These are phyloP conservation scores for Rhinogobio ventralis DNA, from an alignment of 2,797 vertebrate genomes.

Conservation along the genomic window DNA sequence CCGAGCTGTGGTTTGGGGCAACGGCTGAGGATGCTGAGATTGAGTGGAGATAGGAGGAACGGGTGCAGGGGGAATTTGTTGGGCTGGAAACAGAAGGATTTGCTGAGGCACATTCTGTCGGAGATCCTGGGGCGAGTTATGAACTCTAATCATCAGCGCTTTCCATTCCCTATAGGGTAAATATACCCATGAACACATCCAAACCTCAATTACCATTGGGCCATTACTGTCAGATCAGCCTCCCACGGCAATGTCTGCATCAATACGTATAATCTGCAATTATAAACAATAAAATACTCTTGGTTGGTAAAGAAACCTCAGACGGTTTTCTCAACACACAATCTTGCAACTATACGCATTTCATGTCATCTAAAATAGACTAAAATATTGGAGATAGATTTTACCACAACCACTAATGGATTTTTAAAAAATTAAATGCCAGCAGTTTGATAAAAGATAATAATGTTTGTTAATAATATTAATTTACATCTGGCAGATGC, in stretches of 20 bases:
- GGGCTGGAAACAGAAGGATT: slow-evolving; percentile 64
- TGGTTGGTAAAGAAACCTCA: slow-evolving; percentile 14
- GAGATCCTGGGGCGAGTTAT: slow-evolving; percentile 27
- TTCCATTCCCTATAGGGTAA: slow-evolving; percentile 33
- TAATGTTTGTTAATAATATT: not conserved
- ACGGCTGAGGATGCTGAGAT: slow-evolving; percentile 33
- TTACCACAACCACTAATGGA: not conserved
- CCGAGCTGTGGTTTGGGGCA: slow-evolving; percentile 29
- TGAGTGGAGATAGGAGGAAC: slow-evolving; percentile 17
- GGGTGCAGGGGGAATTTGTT: slow-evolving; percentile 19
- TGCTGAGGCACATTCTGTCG: slow-evolving; percentile 24
- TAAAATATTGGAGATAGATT: not conserved
- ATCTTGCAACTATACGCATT: not conserved
- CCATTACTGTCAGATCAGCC: slow-evolving; percentile 28
- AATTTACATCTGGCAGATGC: too few relatives aligned
- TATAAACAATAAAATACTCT: slow-evolving; percentile 19
- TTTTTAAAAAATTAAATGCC: not conserved
- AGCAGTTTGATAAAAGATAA: not conserved
- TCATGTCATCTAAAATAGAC: not conserved
- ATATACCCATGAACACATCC: slow-evolving; percentile 23
- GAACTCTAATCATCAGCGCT: slow-evolving; percentile 40
- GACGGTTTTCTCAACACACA: not conserved
- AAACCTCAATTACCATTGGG: slow-evolving; percentile 11
- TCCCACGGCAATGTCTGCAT: slow-evolving; percentile 6
- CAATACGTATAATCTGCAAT: not conserved